Percentiles rank a stretch among this genome's conserved stretches.
phyloP scores from a whole-genome alignment of 2,888 invertebrate genomes.

The Aporophyla lueneburgensis region DNA sequence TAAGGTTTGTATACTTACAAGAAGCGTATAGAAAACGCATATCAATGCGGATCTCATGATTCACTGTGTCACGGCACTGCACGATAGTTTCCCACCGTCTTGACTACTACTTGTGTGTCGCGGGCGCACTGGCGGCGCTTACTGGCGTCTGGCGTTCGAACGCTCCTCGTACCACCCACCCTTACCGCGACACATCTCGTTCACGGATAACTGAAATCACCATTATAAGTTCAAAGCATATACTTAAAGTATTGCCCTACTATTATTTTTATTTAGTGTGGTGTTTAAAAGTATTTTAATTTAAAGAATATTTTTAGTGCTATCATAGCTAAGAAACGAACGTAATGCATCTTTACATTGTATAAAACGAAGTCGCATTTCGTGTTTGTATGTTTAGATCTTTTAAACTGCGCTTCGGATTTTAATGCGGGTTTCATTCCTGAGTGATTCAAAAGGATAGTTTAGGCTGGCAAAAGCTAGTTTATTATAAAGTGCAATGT shows the following conservation, averaged over 20 bases:
- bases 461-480: too few species aligned
- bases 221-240: constrained; percentile 16
- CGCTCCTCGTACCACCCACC: constrained; percentile 54
- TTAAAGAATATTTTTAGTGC: neutral
- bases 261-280: neutral
- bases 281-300: neutral
- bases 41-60: constrained; percentile 85
- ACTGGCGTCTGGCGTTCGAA: constrained; percentile 69
- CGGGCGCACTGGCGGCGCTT: constrained; percentile 75
- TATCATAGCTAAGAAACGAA: neutral
- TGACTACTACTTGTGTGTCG: constrained; percentile 76
- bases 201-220: constrained; percentile 45
- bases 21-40: constrained; percentile 82
- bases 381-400: too few species aligned
- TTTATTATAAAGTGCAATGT: neutral
- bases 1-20: constrained; percentile 78
- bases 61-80: constrained; percentile 78
- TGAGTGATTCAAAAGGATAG: too few species aligned
- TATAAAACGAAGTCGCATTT: too few species aligned
- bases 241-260: neutral
- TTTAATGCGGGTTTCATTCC: too few species aligned
- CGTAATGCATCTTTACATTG: too few species aligned
- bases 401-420: too few species aligned
- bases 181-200: constrained; percentile 41
- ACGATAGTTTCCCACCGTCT: constrained; percentile 65